A percentile compares a stretch with the other conserved stretches of the same genome.
These are phyloP conservation scores for Goniozus legneri DNA, from an alignment of 1,140 invertebrate genomes.

Conservation along the genomic window DNA sequence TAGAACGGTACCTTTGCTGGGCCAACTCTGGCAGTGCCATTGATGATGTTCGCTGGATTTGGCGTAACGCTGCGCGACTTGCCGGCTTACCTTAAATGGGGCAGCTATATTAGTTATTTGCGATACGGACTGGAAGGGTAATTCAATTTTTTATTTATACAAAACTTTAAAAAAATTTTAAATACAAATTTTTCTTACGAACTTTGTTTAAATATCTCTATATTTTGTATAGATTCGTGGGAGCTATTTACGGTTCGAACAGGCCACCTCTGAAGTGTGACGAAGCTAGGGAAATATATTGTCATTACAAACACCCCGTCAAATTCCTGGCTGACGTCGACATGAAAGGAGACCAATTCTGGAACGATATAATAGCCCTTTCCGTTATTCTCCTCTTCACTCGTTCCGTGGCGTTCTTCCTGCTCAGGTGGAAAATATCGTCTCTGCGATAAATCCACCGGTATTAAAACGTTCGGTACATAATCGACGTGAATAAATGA, in stretches of 20 bases:
- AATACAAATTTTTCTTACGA: slow-evolving; percentile 13
- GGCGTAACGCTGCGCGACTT: slow-evolving; percentile 73
- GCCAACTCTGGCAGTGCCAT: slow-evolving; percentile 71
- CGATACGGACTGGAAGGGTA: slow-evolving; percentile 84
- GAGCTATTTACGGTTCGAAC: slow-evolving; percentile 78
- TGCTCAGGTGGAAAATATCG: slow-evolving; percentile 76
- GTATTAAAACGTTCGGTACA: too few relatives aligned
- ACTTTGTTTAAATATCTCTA: not conserved
- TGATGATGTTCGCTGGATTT: slow-evolving; percentile 88
- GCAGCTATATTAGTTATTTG: slow-evolving; percentile 83
- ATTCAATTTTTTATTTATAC: too few relatives aligned
- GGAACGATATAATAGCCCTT: slow-evolving; percentile 76
- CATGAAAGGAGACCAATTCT: slow-evolving; percentile 77
- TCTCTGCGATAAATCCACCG: slow-evolving; percentile 58
- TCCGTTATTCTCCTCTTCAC: slow-evolving; percentile 67
- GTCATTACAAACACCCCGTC: slow-evolving; percentile 71
- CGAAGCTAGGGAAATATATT: slow-evolving; percentile 57
- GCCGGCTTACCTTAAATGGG: slow-evolving; percentile 80
- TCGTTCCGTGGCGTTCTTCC: slow-evolving; percentile 70
- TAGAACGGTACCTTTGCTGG: slow-evolving; percentile 81
- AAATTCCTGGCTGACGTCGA: slow-evolving; percentile 77
- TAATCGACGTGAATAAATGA: too few relatives aligned
- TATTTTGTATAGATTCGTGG: slow-evolving; percentile 52
- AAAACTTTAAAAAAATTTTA: too few relatives aligned
- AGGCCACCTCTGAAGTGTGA: slow-evolving; percentile 63